These are phyloP conservation scores for Sarcophaga peregrina DNA, from an alignment of 1,140 invertebrate species.

Conservation along the genomic window DNA sequence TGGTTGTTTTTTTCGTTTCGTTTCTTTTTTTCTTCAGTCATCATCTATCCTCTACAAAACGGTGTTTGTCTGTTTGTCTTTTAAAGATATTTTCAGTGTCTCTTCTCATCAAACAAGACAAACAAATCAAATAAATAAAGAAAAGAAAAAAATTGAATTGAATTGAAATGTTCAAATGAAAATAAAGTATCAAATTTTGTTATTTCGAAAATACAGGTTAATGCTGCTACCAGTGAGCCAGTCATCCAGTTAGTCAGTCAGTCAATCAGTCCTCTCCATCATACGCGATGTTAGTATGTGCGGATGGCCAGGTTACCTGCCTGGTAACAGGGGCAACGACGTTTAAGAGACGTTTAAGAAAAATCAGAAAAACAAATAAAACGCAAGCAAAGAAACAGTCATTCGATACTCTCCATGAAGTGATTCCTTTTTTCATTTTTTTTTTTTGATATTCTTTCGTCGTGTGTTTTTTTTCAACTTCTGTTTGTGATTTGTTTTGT, in stretches of 20 bases:
- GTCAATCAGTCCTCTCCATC: neutral
- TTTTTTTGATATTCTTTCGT: neutral
- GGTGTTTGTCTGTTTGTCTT: too few species aligned
- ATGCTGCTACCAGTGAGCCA: neutral
- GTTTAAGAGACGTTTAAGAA: too few species aligned
- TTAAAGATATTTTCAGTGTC: neutral
- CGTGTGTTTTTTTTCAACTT: neutral
- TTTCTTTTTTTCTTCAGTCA: too few species aligned
- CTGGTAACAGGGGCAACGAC: neutral
- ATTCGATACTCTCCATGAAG: neutral
- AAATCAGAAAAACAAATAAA: too few species aligned
- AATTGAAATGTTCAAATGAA: neutral
- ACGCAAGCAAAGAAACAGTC: neutral
- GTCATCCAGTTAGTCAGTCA: too few species aligned
- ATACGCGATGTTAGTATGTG: too few species aligned
- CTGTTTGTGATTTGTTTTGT: neutral
- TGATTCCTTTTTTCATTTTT: neutral
- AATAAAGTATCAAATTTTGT: slow-evolving; percentile 20
- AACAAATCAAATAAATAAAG: neutral
- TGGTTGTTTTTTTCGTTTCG: too few species aligned
- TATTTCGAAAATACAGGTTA: slow-evolving; percentile 9
- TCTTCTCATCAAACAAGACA: slow-evolving; percentile 14
- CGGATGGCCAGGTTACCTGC: neutral
- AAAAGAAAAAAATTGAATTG: too few species aligned
- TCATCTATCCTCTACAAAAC: neutral